These are phyloP conservation scores for Norana najaformis DNA, from an alignment of 2,888 invertebrate species.

Conservation along the genomic window DNA sequence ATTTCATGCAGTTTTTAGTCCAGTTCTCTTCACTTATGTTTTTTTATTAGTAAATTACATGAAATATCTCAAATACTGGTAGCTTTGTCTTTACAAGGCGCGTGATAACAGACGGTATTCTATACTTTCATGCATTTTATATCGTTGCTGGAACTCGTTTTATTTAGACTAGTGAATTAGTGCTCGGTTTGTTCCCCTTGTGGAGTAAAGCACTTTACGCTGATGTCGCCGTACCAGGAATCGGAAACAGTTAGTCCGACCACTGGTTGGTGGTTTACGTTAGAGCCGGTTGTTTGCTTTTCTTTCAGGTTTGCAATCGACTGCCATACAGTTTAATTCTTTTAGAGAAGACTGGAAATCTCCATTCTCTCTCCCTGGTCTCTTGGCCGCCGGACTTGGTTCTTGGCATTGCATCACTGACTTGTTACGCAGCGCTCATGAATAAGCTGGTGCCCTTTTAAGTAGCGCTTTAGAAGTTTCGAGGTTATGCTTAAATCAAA, in stretches of 20 bases:
- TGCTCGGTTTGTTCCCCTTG: not conserved
- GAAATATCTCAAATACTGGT: not conserved
- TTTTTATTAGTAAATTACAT: not conserved
- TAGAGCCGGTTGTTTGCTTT: too few relatives aligned
- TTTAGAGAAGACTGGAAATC: slow-evolving; percentile 3
- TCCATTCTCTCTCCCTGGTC: too few relatives aligned
- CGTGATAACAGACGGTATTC: not conserved
- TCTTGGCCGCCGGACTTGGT: too few relatives aligned
- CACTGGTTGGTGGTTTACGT: not conserved
- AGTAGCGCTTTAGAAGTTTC: too few relatives aligned
- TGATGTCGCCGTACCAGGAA: not conserved
- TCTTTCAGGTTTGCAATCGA: not conserved
- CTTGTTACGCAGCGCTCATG: too few relatives aligned
- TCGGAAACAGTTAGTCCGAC: not conserved
- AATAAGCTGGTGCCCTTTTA: too few relatives aligned
- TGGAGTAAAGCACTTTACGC: not conserved
- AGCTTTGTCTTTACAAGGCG: not conserved
- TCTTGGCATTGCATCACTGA: too few relatives aligned
- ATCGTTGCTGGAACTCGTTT: not conserved
- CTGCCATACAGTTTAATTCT: not conserved
- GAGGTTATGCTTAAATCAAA: too few relatives aligned
- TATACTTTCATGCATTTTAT: not conserved
- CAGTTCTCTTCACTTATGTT: not conserved
- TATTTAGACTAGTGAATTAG: not conserved
- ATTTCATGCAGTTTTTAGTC: not conserved